Evolutionary conservation across 2,888 invertebrate genomes (phyloP), one percentile per base, ranked within the genome.

Genomic region (Sesamia inferens): DNA sequence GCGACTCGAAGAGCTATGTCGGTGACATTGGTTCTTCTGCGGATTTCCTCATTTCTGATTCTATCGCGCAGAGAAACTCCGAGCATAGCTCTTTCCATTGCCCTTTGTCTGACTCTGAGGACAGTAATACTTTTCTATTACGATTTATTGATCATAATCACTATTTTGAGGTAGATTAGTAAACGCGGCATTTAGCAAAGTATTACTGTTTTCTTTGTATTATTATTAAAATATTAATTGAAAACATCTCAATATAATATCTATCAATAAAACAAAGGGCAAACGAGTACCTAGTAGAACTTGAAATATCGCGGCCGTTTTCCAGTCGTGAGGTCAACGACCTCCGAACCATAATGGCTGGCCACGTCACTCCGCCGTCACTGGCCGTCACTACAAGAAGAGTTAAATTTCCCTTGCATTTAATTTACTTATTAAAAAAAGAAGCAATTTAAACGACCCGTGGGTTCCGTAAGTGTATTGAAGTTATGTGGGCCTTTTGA

Each of bases 351-450:
- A 86, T 94, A 94, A 95, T 94, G 91, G 92, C 88, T 85, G 90
- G 90, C 81, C 92, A 90, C 94, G 94, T 95, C 95, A 94, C 89
- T 93, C 91, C 74, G 84, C 91, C 89, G 93, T 93, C 94, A 78
- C 88, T 86, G 82, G 87, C 89, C 91, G 92, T 93, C 92, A 92
- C 88, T 87, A 88, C 84, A 85, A 90, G 93, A 94, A 89, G 91
- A 94, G 94, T 94, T 95, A 94, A 95, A 95, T 94, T 94, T 91
- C 91, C 90, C 84, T 87, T 89, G 90, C 92, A 91, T 92, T 93
- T 93, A 92, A 93, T 92, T 93, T 91, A 91, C 90, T 89, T 90
- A 90, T 90, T 90, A 89, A 90, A 90, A 91, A 87, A 76, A 71
- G 58, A 74, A 88, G 84, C 66, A 64, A 77, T 78, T 87, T 77